These are phyloP conservation scores for Stenoptilia bipunctidactyla DNA, from an alignment of 2,888 invertebrate genomes.

Conservation along the genomic window DNA sequence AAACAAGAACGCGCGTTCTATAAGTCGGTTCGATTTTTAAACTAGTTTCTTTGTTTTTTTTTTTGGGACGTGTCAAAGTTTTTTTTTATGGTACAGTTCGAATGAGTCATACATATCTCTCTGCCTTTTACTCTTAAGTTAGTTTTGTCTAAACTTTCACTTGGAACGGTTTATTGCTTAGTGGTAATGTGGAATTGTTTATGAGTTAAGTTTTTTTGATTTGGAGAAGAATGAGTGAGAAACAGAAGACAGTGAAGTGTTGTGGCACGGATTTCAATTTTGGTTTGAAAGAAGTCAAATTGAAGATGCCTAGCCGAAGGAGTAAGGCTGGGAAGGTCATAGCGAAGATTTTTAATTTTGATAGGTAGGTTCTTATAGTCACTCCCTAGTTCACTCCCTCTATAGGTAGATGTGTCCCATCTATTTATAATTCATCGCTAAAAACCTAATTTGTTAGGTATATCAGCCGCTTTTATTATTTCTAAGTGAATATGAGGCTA, in stretches of 20 bases:
- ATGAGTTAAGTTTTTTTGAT: not conserved
- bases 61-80: too few relatives aligned
- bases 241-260: not conserved
- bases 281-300: not conserved
- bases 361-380: not conserved
- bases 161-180: not conserved
- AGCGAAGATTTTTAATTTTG: not conserved
- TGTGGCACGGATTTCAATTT: not conserved
- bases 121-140: not conserved
- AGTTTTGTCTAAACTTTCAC: not conserved
- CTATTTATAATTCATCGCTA: too few relatives aligned
- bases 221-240: not conserved
- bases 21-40: too few relatives aligned
- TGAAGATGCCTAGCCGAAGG: not conserved
- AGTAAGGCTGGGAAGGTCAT: not conserved
- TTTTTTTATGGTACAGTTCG: too few relatives aligned
- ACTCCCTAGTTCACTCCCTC: too few relatives aligned
- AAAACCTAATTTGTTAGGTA: too few relatives aligned
- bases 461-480: too few relatives aligned
- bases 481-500: too few relatives aligned
- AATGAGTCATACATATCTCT: too few relatives aligned
- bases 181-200: not conserved
- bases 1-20: too few relatives aligned
- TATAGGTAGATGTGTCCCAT: too few relatives aligned
- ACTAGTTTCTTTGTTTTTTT: too few relatives aligned